Evolutionary conservation across 2,113 vertebrate genomes (phyloP).

Genomic region (Dasypus novemcinctus): DNA sequence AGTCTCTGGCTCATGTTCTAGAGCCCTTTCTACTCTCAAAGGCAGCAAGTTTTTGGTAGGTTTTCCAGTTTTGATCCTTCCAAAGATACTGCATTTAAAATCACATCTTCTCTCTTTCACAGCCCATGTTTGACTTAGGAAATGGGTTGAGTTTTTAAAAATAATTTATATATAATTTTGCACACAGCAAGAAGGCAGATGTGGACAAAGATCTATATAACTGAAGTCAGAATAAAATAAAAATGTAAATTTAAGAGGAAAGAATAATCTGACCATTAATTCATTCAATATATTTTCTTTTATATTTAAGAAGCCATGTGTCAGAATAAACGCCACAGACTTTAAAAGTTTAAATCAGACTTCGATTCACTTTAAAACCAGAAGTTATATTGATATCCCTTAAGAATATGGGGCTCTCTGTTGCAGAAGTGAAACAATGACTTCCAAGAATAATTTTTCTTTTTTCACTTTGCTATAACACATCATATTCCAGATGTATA

Average conservation of each 20-base stretch:
- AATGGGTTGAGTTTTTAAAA: background rate
- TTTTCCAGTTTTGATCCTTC: background rate
- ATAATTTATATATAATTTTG: background rate
- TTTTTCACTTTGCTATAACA: background rate
- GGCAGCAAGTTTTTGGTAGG: background rate
- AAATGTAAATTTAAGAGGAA: constrained; percentile 12
- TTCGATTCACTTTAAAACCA: constrained; percentile 28
- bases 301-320: constrained; percentile 1
- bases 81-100: constrained; percentile 8
- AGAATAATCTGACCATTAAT: background rate
- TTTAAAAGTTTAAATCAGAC: constrained; percentile 37
- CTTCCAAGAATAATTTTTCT: background rate
- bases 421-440: constrained; percentile 16
- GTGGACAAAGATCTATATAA: background rate
- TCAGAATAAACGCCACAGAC: constrained; percentile 36
- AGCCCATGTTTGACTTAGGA: constrained; percentile 25
- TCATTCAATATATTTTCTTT: constrained; percentile 29
- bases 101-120: background rate
- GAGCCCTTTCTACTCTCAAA: constrained; percentile 20
- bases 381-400: background rate
- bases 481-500: background rate
- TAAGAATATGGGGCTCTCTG: constrained; percentile 19
- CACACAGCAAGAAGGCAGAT: constrained; percentile 1
- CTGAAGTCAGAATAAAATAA: background rate
- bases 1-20: background rate